Conservation (phyloP, 2,113 vertebrate genomes). For the Enhydra lutris region DNA sequence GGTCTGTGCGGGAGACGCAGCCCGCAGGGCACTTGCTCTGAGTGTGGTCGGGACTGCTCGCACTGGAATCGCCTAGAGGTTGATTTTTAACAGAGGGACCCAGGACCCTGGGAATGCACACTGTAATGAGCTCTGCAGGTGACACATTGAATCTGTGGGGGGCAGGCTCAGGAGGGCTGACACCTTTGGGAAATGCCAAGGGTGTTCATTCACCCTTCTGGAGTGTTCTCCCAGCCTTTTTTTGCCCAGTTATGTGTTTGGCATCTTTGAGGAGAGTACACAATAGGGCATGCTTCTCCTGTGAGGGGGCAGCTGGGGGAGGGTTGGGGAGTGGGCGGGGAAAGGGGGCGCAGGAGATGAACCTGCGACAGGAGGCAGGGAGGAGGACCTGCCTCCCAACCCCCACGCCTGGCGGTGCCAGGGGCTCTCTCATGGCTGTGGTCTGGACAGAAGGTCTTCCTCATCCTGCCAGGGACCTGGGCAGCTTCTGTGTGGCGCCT, state of each 20-base stretch:
- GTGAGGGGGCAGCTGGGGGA: rapidly evolving
- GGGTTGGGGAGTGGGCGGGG: rapidly evolving
- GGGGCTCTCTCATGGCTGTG: background rate
- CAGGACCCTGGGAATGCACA: too few relatives aligned
- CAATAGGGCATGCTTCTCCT: rapidly evolving
- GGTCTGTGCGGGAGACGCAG: rapidly evolving
- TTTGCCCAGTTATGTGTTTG: background rate
- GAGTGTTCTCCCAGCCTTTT: background rate
- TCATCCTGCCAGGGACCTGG: rapidly evolving
- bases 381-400: background rate
- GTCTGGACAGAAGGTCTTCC: background rate
- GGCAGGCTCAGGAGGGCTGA: background rate
- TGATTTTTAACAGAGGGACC: background rate
- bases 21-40: background rate
- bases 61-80: background rate
- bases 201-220: background rate
- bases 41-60: background rate
- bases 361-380: too few relatives aligned
- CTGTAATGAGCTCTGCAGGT: background rate
- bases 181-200: background rate
- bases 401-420: background rate
- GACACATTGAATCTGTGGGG: rapidly evolving
- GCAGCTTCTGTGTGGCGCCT: background rate
- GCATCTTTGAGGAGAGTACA: background rate
- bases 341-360: background rate